A percentile compares a stretch with the other conserved stretches of the same genome.
These are phyloP conservation scores for Hycleus cichorii DNA, from an alignment of 1,140 invertebrate species.

Conservation along the genomic window DNA sequence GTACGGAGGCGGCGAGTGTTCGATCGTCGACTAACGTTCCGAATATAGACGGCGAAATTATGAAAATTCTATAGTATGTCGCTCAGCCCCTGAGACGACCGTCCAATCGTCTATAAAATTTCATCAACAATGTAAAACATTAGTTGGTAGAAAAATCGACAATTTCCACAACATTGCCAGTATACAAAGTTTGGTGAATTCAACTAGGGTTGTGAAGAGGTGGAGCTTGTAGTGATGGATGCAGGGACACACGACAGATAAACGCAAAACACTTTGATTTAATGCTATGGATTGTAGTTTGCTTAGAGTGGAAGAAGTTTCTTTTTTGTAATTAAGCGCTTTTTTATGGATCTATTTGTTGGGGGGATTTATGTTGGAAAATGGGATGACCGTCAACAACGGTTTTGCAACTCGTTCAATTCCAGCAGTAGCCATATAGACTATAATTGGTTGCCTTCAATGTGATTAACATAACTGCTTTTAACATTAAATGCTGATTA, in stretches of 20 bases:
- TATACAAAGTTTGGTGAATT: constrained; percentile 3
- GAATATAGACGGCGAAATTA: constrained; percentile 16
- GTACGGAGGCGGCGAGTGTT: neutral
- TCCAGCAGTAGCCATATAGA: no score
- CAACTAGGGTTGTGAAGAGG: constrained; percentile 14
- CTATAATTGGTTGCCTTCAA: no score
- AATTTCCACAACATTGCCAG: no score
- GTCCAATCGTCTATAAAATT: constrained; percentile 10
- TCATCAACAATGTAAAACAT: neutral
- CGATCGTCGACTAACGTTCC: constrained; percentile 12
- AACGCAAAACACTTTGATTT: constrained; percentile 41
- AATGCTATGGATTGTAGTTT: constrained; percentile 36
- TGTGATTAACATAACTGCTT: no score
- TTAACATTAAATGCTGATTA: no score
- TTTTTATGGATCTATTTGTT: constrained; percentile 30
- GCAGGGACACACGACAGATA: constrained; percentile 36
- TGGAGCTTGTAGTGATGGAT: constrained; percentile 34
- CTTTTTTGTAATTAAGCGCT: constrained; percentile 37
- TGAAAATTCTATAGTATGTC: constrained; percentile 12
- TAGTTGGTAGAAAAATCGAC: no score
- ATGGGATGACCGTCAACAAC: neutral
- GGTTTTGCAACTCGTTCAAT: no score
- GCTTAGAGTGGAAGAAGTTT: constrained; percentile 34
- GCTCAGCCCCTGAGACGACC: constrained; percentile 14
- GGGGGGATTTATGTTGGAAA: constrained; percentile 28